Base-by-base conservation (phyloP, 2,888 invertebrate species). In the Coecobrya sp. region DNA sequence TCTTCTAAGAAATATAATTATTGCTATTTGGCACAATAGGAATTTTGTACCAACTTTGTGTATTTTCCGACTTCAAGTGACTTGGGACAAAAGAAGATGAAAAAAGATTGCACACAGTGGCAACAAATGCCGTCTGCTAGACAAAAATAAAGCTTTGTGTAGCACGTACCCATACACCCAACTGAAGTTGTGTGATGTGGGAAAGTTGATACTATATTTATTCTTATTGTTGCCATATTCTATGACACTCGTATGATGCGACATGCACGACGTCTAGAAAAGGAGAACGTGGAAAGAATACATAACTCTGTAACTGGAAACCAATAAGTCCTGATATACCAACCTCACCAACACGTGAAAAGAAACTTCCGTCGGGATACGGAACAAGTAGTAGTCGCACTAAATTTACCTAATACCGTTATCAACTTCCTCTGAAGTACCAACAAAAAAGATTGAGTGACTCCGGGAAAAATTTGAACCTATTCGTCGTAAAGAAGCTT, bases 1-100 rank as follows among this genome's bases (percentile, higher is more conserved):
- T 30, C 36, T 70, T 36, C 70, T 70, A 16, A 5, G 22, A 70
- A 70, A 70, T 70, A 70, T 70, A 70, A 70, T 70, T 68, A 68
- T 25, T 55, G 7, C n/a, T 13, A 49, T 55, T 10, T 25, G 16
- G 27, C 65, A 59, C 59, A 4, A 19, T 8, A 19, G 16, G 19
- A 19, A 49, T 16, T 49, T 3, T 49, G 10, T 49, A 13, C 36
- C 3, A 7, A 10, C 2, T 5, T 52, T 52, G 52, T 1, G 52
- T n/a, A 52, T 27, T 65, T 19, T 42, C 36, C n/a, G 62, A 27
- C 3, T 59, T 22, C 59, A 19, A 59, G 65, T 65, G 65, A 25
- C 25, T 65, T 65, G 65, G 65, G 25, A 25, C 27, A 10, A 8
- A 25, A 16, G 19, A 22, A 59, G 59, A n/a, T n/a, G n/a, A 25